Evolutionary conservation across 2,888 invertebrate species (phyloP).

Genomic region (Drosophila neutralis): DNA sequence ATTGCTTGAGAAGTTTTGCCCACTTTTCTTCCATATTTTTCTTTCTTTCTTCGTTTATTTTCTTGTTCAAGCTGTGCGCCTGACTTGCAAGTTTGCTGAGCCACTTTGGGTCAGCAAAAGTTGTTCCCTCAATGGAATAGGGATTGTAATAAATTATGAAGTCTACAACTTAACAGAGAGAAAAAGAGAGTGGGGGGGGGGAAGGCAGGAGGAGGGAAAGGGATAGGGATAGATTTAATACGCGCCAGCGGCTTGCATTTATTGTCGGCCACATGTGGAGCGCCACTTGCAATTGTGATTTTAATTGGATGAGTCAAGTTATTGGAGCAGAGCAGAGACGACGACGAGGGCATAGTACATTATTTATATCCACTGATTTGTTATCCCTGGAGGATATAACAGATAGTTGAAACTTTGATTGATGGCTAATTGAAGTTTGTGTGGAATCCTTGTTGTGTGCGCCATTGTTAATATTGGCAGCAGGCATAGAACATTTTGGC

Average conservation of each 20-base stretch:
- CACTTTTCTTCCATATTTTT: conserved; percentile 29
- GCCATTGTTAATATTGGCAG: conserved; percentile 14
- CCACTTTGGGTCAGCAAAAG: conserved; percentile 65
- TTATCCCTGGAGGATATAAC: conserved; percentile 5
- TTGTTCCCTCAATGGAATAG: conserved; percentile 49
- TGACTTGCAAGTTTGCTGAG: conserved; percentile 49
- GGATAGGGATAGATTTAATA: conserved; percentile 34
- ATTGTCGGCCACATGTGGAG: conserved; percentile 66
- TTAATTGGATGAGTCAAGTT: conserved; percentile 57
- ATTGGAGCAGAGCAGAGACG: conserved; percentile 5
- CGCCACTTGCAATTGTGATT: conserved; percentile 40
- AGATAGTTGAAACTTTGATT: conserved; percentile 9
- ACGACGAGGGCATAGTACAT: conserved; percentile 3
- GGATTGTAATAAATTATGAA: conserved; percentile 74
- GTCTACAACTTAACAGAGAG: conserved; percentile 13
- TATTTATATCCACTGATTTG: conserved; percentile 13
- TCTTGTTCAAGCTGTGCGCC: not conserved
- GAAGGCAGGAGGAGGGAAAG: too few species aligned
- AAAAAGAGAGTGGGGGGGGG: not conserved
- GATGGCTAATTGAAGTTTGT: conserved; percentile 16
- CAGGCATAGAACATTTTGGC: conserved; percentile 1
- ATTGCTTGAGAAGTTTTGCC: conserved; percentile 64
- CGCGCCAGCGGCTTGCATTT: conserved; percentile 68
- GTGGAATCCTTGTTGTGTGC: not conserved
- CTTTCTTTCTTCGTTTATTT: not conserved